phyloP scores from a whole-genome alignment of 2,888 invertebrate genomes.

The Acanthacorydalis orientalis region DNA sequence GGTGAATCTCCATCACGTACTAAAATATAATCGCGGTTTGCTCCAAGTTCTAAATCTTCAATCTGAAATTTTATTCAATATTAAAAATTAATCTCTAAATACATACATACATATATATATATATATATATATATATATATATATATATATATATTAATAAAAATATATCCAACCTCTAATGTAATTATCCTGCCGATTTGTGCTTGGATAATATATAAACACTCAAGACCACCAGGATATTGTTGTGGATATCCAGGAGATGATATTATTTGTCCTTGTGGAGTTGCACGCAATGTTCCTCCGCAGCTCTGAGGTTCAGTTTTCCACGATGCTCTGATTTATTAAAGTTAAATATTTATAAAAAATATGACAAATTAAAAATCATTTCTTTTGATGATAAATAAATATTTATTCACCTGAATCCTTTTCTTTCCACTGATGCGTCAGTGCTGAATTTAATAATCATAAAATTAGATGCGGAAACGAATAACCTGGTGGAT shows the following conservation, averaged over 20 bases:
- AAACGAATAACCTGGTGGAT: slow-evolving; percentile 69
- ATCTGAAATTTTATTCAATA: slow-evolving; percentile 27
- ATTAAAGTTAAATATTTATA: slow-evolving; percentile 2
- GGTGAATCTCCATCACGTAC: slow-evolving; percentile 85
- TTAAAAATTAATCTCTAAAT: not conserved
- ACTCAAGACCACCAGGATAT: slow-evolving; percentile 93
- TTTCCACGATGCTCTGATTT: slow-evolving; percentile 71
- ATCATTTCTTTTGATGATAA: slow-evolving; percentile 1
- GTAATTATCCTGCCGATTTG: slow-evolving; percentile 85
- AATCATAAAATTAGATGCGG: slow-evolving; percentile 95
- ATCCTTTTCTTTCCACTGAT: slow-evolving; percentile 83
- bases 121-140: not conserved
- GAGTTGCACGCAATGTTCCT: slow-evolving; percentile 69
- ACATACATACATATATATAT: no score
- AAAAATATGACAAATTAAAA: not conserved
- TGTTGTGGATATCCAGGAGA: slow-evolving; percentile 86
- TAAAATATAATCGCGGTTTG: slow-evolving; percentile 70
- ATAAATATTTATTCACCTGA: slow-evolving; percentile 31
- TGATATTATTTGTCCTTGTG: slow-evolving; percentile 73
- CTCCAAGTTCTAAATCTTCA: slow-evolving; percentile 69
- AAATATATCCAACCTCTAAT: slow-evolving; percentile 41
- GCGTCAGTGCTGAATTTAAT: slow-evolving; percentile 92
- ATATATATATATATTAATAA: not conserved
- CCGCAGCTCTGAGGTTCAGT: slow-evolving; percentile 89
- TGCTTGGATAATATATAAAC: slow-evolving; percentile 80